phyloP scores from a whole-genome alignment of 2,113 vertebrate species.

The Erythrolamprus reginae region DNA sequence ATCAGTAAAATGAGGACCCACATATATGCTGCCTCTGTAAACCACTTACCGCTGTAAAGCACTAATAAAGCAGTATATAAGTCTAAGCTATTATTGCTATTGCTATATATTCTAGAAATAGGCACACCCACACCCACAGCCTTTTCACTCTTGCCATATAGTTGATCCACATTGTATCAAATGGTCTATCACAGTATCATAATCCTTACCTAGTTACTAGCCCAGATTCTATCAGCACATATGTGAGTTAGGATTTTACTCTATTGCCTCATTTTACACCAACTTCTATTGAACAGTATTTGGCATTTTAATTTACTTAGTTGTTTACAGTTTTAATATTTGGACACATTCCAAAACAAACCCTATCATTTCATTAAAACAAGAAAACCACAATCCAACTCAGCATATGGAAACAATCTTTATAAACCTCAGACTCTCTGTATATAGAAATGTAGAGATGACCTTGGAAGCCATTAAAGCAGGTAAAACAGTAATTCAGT shows the following conservation, averaged over 20 bases:
- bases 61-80: too few species aligned
- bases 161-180: too few species aligned
- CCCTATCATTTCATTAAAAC: neutral
- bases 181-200: too few species aligned
- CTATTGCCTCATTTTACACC: neutral
- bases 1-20: too few species aligned
- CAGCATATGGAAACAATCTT: neutral
- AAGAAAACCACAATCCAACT: neutral
- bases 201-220: too few species aligned
- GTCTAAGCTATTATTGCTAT: too few species aligned
- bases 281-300: neutral
- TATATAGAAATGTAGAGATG: neutral
- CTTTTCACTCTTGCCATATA: too few species aligned
- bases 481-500: neutral
- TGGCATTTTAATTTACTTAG: neutral
- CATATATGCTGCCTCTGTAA: too few species aligned
- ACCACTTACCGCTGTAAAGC: too few species aligned
- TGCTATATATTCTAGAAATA: too few species aligned
- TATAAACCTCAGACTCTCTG: neutral
- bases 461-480: neutral
- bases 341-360: neutral
- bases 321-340: neutral
- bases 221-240: too few species aligned
- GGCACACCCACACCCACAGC: too few species aligned
- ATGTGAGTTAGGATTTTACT: neutral